Conservation (phyloP, 2,797 vertebrate genomes). For the Setipinna tenuifilis region DNA sequence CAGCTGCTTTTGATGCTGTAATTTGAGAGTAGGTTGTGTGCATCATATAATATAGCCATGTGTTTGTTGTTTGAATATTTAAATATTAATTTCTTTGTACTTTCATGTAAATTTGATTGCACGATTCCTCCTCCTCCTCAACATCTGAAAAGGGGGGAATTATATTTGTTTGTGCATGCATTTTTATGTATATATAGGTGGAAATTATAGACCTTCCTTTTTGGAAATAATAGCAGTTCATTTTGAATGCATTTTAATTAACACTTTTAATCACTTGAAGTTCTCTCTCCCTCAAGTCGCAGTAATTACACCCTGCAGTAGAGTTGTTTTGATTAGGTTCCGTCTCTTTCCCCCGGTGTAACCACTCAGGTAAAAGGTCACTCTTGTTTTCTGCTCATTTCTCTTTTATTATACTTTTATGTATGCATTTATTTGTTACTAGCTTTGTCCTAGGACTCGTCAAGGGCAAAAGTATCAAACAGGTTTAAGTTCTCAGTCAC, state of each 20-base stretch:
- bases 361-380: background rate
- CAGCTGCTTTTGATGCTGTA: background rate
- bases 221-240: background rate
- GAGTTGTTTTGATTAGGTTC: background rate
- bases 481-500: no score
- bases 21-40: background rate
- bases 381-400: background rate
- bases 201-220: background rate
- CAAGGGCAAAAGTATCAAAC: background rate
- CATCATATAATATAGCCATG: background rate
- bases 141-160: background rate
- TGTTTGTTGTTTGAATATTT: background rate
- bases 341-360: background rate
- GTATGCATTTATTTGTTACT: background rate
- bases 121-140: background rate
- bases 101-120: background rate
- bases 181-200: conserved; percentile 8
- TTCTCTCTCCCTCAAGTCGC: background rate
- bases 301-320: conserved; percentile 9
- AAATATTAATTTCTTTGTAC: background rate
- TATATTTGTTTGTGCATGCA: background rate
- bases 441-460: background rate
- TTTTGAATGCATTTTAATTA: conserved; percentile 1
- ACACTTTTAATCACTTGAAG: conserved; percentile 16
- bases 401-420: background rate